phyloP scores from a whole-genome alignment of 2,797 vertebrate species.

The Merluccius polli region DNA sequence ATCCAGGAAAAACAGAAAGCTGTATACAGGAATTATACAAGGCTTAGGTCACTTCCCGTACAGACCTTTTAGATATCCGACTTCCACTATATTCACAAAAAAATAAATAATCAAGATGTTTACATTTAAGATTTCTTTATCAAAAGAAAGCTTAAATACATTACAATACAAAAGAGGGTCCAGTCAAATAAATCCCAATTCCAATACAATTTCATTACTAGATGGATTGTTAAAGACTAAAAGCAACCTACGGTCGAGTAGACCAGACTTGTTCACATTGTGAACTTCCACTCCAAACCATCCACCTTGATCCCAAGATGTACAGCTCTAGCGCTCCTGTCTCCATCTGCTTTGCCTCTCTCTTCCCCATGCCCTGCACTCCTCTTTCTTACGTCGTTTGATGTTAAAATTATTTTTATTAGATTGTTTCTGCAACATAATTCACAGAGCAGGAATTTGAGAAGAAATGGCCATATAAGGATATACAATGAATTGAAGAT shows the following conservation, averaged over 20 bases:
- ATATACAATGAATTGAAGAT: neutral
- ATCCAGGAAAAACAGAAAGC: neutral
- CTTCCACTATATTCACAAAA: no score
- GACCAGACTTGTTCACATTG: no score
- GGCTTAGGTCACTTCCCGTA: neutral
- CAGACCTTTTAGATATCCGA: neutral
- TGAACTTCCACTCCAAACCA: no score
- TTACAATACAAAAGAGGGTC: neutral
- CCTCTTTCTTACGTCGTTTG: neutral
- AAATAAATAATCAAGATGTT: no score
- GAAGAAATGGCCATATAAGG: neutral
- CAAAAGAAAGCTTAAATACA: no score
- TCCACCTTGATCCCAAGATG: no score
- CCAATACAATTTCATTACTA: neutral
- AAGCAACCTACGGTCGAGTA: neutral
- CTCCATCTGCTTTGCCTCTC: neutral
- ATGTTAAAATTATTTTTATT: neutral
- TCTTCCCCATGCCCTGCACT: neutral
- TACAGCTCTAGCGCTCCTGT: no score
- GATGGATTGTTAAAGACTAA: neutral
- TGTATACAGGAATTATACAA: neutral
- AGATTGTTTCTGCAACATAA: neutral
- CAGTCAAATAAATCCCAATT: no score
- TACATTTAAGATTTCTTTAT: no score
- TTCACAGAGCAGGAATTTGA: neutral